phyloP scores from a whole-genome alignment of 2,888 invertebrate species.

The Gerris lacustris region DNA sequence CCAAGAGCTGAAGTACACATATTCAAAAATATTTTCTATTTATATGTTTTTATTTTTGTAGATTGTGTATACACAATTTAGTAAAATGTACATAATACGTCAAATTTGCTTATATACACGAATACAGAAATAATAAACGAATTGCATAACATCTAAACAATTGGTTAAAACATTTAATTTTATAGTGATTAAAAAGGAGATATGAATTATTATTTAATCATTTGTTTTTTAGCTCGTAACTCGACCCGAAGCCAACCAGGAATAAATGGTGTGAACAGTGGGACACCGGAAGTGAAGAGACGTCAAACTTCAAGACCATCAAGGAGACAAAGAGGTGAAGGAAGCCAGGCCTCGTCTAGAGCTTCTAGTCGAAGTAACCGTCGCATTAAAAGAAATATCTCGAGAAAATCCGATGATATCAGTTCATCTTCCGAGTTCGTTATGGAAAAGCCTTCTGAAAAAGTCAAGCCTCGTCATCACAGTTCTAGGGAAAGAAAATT shows the following conservation, averaged over 20 bases:
- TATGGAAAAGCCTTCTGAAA: not conserved
- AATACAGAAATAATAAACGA: too few species aligned
- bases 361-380: conserved; percentile 20
- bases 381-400: conserved; percentile 17
- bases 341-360: conserved; percentile 17
- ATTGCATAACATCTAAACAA: too few species aligned
- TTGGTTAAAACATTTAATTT: too few species aligned
- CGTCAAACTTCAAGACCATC: conserved; percentile 16
- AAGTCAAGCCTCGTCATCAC: conserved; percentile 15
- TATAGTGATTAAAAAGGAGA: too few species aligned
- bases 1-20: too few species aligned
- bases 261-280: not conserved
- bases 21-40: too few species aligned
- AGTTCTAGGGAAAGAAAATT: conserved; percentile 10
- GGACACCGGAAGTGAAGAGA: conserved; percentile 23
- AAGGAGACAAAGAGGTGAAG: conserved; percentile 15
- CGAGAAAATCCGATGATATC: conserved; percentile 20
- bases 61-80: too few species aligned
- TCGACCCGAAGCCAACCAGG: not conserved
- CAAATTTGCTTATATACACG: too few species aligned
- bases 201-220: too few species aligned
- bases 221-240: not conserved
- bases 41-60: too few species aligned
- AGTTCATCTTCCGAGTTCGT: conserved; percentile 13
- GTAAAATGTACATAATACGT: too few species aligned